phyloP scores from a whole-genome alignment of 2,113 vertebrate species.

The Plestiodon gilberti region DNA sequence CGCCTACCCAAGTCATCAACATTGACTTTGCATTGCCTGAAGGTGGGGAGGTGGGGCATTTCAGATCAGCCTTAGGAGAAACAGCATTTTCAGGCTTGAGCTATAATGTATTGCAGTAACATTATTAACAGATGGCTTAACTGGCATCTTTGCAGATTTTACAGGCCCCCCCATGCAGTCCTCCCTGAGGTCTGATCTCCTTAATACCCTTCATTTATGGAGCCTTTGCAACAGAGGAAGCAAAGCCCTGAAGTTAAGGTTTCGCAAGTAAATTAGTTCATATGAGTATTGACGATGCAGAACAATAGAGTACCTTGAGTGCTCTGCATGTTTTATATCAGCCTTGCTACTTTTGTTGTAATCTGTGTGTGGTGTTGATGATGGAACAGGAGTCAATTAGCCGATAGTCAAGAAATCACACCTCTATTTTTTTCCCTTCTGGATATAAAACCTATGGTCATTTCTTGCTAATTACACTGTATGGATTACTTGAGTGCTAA shows the following conservation, averaged over 20 bases:
- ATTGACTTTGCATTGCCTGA: too few species aligned
- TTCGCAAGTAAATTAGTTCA: neutral
- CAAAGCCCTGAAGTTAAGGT: conserved; percentile 8
- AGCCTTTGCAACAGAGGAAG: neutral
- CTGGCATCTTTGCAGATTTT: neutral
- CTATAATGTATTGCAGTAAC: neutral
- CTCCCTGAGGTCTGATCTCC: neutral
- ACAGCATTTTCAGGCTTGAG: neutral
- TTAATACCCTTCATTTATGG: neutral
- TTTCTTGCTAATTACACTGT: conserved; percentile 68
- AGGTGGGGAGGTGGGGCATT: too few species aligned
- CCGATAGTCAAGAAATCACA: conserved; percentile 36
- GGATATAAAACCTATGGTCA: conserved; percentile 46
- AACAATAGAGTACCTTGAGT: neutral
- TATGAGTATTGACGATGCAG: neutral
- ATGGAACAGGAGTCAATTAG: conserved; percentile 43
- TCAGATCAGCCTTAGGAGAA: too few species aligned
- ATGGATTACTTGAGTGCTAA: conserved; percentile 67
- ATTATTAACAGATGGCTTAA: neutral
- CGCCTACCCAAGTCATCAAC: too few species aligned
- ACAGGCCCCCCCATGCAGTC: neutral
- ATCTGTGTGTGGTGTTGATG: neutral
- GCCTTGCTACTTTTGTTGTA: neutral
- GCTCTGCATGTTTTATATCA: fast-evolving
- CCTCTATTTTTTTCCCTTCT: conserved; percentile 46